Evolutionary conservation across 1,140 invertebrate genomes (phyloP), one percentile per base, ranked within the genome.

Genomic region (Lucilia sericata): DNA sequence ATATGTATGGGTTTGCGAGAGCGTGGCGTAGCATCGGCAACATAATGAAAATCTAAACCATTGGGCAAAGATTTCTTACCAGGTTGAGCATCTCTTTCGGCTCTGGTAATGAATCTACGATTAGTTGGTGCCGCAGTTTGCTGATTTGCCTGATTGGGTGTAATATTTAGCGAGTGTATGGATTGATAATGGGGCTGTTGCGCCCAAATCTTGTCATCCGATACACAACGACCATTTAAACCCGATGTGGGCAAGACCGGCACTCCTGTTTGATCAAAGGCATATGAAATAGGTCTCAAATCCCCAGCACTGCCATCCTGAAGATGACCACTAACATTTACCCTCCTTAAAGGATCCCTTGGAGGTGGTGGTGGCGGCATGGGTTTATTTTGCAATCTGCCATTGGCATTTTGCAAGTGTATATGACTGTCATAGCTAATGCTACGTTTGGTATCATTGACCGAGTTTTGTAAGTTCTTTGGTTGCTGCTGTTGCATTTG

Each of bases 311-410:
- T 89, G 74, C 65, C 74, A 75, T 85, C 84, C 19, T 83, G 82
- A 30, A 81, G n/a, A 19, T 84, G 83, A 2, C 85, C 86, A 9
- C 85, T 86, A 0, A 88, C 84, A 70, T 88, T 86, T 1, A 87
- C 91, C 88, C 78, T 93, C 91, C 94, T 89, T 85, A 94, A 92
- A 25, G 94, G 94, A 91, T 95, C 94, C 86, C 94, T 90, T 36
- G 95, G 95, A 0, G 84, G 84, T 2, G 95, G 95, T 60, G 94
- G 95, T n/a, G 93, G 93, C 0, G 95, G 95, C 13, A 94, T 94
- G 51, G 92, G 87, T 83, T 87, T 88, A 17, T 86, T 90, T 80
- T 87, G 86, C 36, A 81, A 21, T 0, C 87, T 36, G 0, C 88
- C 88, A 76, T 85, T 86, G 0, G 84, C 51, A 47, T 89, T 89